A percentile compares a stretch with the other conserved stretches of the same genome.
phyloP scores from a whole-genome alignment of 2,797 vertebrate species.

The Sphenopsis melanotis region DNA sequence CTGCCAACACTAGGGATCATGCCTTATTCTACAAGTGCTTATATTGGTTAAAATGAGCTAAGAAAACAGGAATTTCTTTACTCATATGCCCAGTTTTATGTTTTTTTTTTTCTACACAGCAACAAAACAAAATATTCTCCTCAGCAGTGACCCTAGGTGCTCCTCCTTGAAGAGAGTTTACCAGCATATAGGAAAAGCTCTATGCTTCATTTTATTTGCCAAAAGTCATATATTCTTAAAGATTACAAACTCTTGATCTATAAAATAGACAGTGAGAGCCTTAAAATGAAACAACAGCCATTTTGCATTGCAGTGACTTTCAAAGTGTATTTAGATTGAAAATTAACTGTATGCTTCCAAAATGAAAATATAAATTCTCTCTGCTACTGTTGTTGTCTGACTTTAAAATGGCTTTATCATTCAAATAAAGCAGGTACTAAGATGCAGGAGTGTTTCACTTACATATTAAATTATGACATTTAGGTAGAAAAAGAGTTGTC shows the following conservation, averaged over 20 bases:
- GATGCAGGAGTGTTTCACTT: not conserved
- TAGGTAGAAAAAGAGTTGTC: not conserved
- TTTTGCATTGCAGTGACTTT: not conserved
- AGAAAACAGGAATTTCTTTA: not conserved
- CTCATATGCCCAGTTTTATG: not conserved
- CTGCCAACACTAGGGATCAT: not conserved
- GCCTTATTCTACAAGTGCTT: not conserved
- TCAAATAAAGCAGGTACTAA: not conserved
- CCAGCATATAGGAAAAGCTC: not conserved
- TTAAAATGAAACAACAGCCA: not conserved
- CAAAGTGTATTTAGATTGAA: not conserved
- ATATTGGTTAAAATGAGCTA: not conserved
- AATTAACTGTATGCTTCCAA: not conserved
- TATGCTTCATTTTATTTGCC: not conserved
- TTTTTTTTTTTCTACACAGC: not conserved
- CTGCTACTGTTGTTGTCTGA: not conserved
- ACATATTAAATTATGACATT: not conserved
- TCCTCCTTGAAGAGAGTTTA: not conserved
- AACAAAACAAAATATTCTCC: not conserved
- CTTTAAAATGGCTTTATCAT: not conserved
- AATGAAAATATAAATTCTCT: not conserved
- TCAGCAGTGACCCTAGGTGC: not conserved
- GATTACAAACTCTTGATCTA: not conserved
- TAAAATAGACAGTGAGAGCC: not conserved
- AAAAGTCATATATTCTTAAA: not conserved